Evolutionary conservation across 2,113 vertebrate species (phyloP), one percentile per base, ranked within the genome.

Genomic region (Gadus chalcogrammus): DNA sequence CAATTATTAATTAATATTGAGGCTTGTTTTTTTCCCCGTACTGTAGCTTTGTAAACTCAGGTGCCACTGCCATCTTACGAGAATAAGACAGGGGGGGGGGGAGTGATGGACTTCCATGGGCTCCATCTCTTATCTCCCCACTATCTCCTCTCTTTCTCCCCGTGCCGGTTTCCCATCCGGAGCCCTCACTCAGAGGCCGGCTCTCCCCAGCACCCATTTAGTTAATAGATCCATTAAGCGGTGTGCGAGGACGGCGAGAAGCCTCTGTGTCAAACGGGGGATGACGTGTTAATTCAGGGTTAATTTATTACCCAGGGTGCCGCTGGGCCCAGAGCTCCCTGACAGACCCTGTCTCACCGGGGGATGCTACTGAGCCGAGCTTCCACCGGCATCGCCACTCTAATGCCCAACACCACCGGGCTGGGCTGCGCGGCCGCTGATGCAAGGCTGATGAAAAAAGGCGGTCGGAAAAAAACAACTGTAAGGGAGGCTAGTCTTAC

Each of bases 201-300:
- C 80, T 76, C 73, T 72, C 64, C 71, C 72, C 65, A 31, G 69
- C 64, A 83, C 84, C 82, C 85, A 87, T 90, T 91, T 90, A 80
- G 88, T 87, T 91, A 91, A 91, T 88, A 89, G 89, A 84, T 87
- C 87, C 84, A 91, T 91, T 91, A 89, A 83, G 82, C 76, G 73
- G 78, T 78, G 73, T 84, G 80, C 31, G 61, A 82, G 77, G 86
- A 83, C 71, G 69, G 71, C 83, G 79, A 70, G 81, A 5, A 78
- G 68, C 75, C 82, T 80, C 80, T 76, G 77, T 74, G 76, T 72
- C 64, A 67, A 78, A 83, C 55, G 72, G 77, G 77, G 82, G 76
- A 86, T 89, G 89, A 90, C 83, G 82, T 84, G 86, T 91, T 92
- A 88, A 90, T 90, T 90, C 84, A 82, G 81, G 42, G 72, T 77